phyloP scores from a whole-genome alignment of 2,888 invertebrate species.

The Oxystoma pomonae region DNA sequence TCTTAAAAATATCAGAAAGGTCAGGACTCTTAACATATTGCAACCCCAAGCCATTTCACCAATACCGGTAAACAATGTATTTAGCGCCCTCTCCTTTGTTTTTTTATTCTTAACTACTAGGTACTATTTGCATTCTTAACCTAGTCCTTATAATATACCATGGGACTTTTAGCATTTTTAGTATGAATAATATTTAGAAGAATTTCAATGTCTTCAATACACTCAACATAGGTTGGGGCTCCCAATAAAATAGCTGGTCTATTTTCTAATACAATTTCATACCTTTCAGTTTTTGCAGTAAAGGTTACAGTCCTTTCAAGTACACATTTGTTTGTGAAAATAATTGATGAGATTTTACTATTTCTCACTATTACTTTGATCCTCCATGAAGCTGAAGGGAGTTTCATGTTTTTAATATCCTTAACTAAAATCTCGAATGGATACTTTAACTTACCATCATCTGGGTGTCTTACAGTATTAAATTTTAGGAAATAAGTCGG shows the following conservation, averaged over 20 bases:
- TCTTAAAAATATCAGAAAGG: too few relatives aligned
- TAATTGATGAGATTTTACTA: constrained; percentile 33
- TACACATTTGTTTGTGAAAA: constrained; percentile 32
- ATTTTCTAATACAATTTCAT: constrained; percentile 31
- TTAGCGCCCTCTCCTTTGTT: too few relatives aligned
- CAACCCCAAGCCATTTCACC: too few relatives aligned
- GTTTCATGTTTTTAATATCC: constrained; percentile 35
- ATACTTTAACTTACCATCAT: constrained; percentile 28
- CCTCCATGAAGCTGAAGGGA: constrained; percentile 34
- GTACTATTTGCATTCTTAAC: too few relatives aligned
- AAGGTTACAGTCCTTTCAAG: constrained; percentile 33
- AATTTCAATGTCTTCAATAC: constrained; percentile 34
- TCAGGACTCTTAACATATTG: too few relatives aligned
- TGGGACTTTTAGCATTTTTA: constrained; percentile 30
- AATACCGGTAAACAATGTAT: too few relatives aligned
- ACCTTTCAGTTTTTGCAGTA: constrained; percentile 29
- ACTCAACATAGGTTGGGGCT: constrained; percentile 27
- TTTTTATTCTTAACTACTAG: too few relatives aligned
- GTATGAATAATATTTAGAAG: constrained; percentile 34
- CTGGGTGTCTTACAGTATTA: constrained; percentile 13
- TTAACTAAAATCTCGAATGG: constrained; percentile 33
- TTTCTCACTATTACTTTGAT: constrained; percentile 36
- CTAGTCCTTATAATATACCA: constrained; percentile 30
- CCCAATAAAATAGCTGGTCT: constrained; percentile 32
- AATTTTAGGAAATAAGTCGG: constrained; percentile 27